Conservation (phyloP, 1,140 invertebrate genomes). For the Drosophila paulistorum region DNA sequence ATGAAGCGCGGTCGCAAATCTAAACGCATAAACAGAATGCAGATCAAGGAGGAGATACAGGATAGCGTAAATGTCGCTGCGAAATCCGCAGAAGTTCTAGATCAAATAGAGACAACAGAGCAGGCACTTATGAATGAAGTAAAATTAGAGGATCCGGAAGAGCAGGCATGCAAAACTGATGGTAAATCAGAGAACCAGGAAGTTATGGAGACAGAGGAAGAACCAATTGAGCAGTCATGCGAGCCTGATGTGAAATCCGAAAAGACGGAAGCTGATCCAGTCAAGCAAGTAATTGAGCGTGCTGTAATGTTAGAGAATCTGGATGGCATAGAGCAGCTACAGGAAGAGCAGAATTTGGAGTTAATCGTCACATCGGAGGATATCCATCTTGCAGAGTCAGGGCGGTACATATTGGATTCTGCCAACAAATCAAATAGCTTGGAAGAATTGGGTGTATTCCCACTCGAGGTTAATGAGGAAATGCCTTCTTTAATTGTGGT, state of each 20-base stretch:
- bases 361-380: no score
- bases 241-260: neutral
- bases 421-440: slow-evolving; percentile 22
- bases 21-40: slow-evolving; percentile 27
- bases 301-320: no score
- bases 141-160: neutral
- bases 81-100: neutral
- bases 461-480: slow-evolving; percentile 34
- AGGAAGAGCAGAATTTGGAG: no score
- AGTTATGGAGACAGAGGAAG: neutral
- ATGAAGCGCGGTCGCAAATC: slow-evolving; percentile 53
- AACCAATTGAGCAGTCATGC: neutral
- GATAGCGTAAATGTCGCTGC: neutral
- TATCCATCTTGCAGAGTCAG: neutral
- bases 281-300: no score
- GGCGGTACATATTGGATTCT: neutral
- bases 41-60: neutral
- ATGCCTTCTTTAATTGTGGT: slow-evolving; percentile 47
- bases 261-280: no score
- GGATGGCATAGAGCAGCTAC: no score
- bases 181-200: neutral
- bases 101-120: neutral
- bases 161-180: neutral
- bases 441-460: slow-evolving; percentile 45
- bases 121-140: neutral